These are phyloP conservation scores for Aplysina aerophoba DNA, from an alignment of 37 sponge, comb jelly and placozoan species.

Conservation along the genomic window DNA sequence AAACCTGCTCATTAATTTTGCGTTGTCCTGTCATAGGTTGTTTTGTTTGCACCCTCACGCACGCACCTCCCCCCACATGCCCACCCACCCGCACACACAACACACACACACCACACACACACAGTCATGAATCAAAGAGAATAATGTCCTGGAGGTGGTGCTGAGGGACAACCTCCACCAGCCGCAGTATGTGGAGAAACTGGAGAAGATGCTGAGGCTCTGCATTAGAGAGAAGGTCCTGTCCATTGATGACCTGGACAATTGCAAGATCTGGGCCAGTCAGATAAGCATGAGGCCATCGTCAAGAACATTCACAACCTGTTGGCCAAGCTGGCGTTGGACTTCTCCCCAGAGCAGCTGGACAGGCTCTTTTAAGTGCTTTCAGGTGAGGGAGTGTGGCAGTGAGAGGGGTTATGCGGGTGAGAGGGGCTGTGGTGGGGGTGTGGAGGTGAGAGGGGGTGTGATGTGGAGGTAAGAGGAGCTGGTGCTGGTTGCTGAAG, in stretches of 20 bases:
- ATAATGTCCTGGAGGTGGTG: slow-evolving; percentile 88
- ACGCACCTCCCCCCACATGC: background rate
- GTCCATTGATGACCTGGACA: slow-evolving; percentile 80
- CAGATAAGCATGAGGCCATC: slow-evolving; percentile 97
- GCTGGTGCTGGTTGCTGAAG: background rate
- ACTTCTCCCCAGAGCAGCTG: slow-evolving; percentile 91
- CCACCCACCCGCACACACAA: no score
- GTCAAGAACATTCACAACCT: slow-evolving; percentile 98
- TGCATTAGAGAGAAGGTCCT: slow-evolving; percentile 81
- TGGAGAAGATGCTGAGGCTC: slow-evolving; percentile 88
- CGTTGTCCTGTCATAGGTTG: background rate
- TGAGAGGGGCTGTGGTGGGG: no score
- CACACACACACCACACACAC: no score
- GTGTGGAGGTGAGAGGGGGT: no score
- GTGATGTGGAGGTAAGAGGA: no score
- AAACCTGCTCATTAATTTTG: background rate
- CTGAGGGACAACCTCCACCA: slow-evolving; percentile 96
- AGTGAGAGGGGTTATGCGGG: no score
- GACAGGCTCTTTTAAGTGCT: slow-evolving; percentile 92
- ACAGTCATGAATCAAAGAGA: slow-evolving; percentile 77
- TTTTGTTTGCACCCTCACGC: background rate
- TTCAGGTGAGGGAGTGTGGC: slow-evolving; percentile 55
- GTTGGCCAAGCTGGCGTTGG: slow-evolving; percentile 94
- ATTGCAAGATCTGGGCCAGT: slow-evolving; percentile 85
- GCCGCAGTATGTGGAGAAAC: slow-evolving; percentile 95